A percentile compares a stretch with the other conserved stretches of the same genome.
These are phyloP conservation scores for Eospalax fontanierii DNA, from an alignment of 2,797 vertebrate species.

Conservation along the genomic window DNA sequence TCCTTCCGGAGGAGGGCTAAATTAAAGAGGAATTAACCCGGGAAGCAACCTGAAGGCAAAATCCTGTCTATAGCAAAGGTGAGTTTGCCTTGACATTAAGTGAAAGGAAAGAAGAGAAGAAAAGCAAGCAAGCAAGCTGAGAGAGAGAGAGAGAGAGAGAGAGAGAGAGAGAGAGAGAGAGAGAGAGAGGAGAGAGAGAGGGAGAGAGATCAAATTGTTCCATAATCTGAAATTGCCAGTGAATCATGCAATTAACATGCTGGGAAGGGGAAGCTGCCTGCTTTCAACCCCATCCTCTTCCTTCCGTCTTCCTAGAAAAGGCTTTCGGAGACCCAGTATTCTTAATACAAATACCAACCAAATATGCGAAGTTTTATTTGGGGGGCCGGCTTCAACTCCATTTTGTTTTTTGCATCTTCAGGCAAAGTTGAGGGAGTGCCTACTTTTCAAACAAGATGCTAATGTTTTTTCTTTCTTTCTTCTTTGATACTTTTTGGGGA, in stretches of 20 bases:
- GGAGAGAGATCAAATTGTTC: too few species aligned
- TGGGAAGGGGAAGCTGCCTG: constrained; percentile 58
- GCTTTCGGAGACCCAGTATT: constrained; percentile 82
- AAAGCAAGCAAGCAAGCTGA: background rate
- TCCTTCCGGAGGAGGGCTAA: constrained; percentile 75
- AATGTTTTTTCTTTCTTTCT: constrained; percentile 63
- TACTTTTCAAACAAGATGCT: constrained; percentile 61
- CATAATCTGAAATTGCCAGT: constrained; percentile 61
- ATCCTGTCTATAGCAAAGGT: constrained; percentile 71
- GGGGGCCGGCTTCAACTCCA: constrained; percentile 72
- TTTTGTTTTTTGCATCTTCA: constrained; percentile 35
- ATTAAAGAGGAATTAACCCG: constrained; percentile 77
- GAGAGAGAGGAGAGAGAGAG: too few species aligned
- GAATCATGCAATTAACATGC: constrained; percentile 78
- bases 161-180: too few species aligned
- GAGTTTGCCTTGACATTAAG: constrained; percentile 47
- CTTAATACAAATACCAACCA: constrained; percentile 90
- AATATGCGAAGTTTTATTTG: constrained; percentile 89
- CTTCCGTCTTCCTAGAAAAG: background rate
- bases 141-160: background rate
- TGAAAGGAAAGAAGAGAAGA: constrained; percentile 49
- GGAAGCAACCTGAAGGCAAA: constrained; percentile 80
- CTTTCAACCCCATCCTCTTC: background rate
- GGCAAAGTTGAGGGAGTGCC: constrained; percentile 75
- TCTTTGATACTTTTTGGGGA: constrained; percentile 62